phyloP scores from a whole-genome alignment of 2,797 vertebrate genomes.

The Eospalax fontanierii region DNA sequence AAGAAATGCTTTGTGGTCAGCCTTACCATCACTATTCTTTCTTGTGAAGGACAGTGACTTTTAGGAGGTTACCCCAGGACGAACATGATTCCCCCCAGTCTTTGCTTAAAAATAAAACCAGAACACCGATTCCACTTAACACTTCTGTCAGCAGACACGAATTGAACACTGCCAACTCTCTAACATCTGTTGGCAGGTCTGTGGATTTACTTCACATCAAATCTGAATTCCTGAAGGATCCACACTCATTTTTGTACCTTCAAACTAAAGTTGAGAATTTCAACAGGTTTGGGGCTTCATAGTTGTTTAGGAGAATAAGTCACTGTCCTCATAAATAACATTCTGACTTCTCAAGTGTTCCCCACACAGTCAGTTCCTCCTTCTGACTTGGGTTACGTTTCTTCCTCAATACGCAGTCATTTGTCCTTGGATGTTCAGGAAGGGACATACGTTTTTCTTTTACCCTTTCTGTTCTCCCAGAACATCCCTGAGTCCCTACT shows the following conservation, averaged over 20 bases:
- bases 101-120: constrained; percentile 68
- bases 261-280: constrained; percentile 17
- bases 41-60: neutral
- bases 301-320: constrained; percentile 32
- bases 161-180: constrained; percentile 60
- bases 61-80: constrained; percentile 51
- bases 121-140: constrained; percentile 56
- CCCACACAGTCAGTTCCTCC: neutral
- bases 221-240: constrained; percentile 70
- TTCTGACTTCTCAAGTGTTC: constrained; percentile 43
- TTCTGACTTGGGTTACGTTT: constrained; percentile 22
- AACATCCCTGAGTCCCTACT: constrained; percentile 54
- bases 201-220: constrained; percentile 28
- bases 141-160: constrained; percentile 53
- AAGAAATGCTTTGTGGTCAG: neutral
- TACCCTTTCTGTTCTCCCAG: neutral
- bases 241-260: constrained; percentile 55
- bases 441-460: constrained; percentile 51
- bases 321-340: constrained; percentile 35
- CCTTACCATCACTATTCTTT: neutral
- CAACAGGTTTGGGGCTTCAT: neutral
- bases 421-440: constrained; percentile 48
- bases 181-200: constrained; percentile 73
- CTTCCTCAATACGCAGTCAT: constrained; percentile 26
- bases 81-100: neutral